Conservation (phyloP, 2,113 vertebrate species). For the Nematolebias whitei region DNA sequence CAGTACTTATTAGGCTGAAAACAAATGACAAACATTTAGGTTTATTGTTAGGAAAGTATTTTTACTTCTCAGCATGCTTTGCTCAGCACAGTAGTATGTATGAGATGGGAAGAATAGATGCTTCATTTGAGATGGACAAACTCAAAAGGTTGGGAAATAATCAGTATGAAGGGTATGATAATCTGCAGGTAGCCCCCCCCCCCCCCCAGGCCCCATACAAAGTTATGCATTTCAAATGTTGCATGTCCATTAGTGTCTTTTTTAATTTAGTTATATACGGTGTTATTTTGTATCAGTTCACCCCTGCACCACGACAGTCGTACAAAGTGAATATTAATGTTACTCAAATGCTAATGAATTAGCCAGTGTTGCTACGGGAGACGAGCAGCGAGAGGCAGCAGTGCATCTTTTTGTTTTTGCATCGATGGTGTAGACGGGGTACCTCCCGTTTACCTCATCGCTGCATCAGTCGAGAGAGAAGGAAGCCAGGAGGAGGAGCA, state of each 20-base stretch:
- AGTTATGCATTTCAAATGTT: neutral
- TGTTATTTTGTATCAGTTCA: neutral
- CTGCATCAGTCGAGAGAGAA: conserved; percentile 30
- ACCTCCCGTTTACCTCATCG: conserved; percentile 60
- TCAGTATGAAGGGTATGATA: neutral
- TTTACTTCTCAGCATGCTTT: too few relatives aligned
- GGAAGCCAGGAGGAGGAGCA: conserved; percentile 9
- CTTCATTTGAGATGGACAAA: neutral
- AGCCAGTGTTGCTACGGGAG: neutral
- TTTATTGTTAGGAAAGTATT: too few relatives aligned
- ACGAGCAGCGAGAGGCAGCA: neutral
- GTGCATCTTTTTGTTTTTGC: neutral
- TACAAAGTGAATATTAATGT: neutral
- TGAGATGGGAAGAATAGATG: too few relatives aligned
- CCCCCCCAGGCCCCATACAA: too few relatives aligned
- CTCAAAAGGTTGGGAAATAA: neutral
- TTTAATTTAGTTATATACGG: neutral
- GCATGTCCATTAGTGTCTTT: neutral
- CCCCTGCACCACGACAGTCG: neutral
- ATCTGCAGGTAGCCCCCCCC: too few relatives aligned
- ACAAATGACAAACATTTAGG: too few relatives aligned
- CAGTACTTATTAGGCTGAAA: too few relatives aligned
- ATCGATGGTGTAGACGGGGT: conserved; percentile 16
- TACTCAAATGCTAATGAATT: neutral
- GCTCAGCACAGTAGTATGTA: too few relatives aligned